Conservation (phyloP, 2,797 vertebrate genomes). For the Pantherophis alleghaniensis region DNA sequence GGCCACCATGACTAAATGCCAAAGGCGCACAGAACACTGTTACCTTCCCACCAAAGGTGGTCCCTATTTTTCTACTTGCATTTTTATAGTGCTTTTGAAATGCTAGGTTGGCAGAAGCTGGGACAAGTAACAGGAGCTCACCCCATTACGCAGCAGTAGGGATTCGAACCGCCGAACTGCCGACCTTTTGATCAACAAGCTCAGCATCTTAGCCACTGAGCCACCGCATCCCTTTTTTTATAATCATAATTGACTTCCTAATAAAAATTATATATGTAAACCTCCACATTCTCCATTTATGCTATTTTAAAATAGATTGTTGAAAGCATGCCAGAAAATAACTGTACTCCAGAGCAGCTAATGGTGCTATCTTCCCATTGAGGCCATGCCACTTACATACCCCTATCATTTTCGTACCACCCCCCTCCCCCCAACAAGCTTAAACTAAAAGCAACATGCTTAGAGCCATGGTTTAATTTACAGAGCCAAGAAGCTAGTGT, state of each 20-base stretch:
- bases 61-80: too few relatives aligned
- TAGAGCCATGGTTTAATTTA: slow-evolving; percentile 51
- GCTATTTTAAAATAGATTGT: slow-evolving; percentile 15
- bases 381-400: slow-evolving; percentile 40
- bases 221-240: not conserved
- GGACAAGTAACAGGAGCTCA: too few relatives aligned
- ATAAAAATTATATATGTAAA: not conserved
- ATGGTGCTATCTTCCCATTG: slow-evolving; percentile 30
- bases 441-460: slow-evolving; percentile 47
- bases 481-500: slow-evolving; percentile 36
- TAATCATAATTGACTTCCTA: not conserved
- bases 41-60: too few relatives aligned
- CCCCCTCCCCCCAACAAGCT: slow-evolving; percentile 38
- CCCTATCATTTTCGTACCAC: slow-evolving; percentile 28
- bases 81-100: too few relatives aligned
- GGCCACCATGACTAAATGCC: too few relatives aligned
- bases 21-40: too few relatives aligned
- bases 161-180: too few relatives aligned
- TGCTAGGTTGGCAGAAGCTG: too few relatives aligned
- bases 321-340: slow-evolving; percentile 31
- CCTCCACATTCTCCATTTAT: not conserved
- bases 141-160: too few relatives aligned
- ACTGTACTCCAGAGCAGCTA: slow-evolving; percentile 45
- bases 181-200: too few relatives aligned
- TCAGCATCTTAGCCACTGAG: too few relatives aligned